Conservation (phyloP, 2,797 vertebrate genomes). For the Chiloscyllium punctatum region DNA sequence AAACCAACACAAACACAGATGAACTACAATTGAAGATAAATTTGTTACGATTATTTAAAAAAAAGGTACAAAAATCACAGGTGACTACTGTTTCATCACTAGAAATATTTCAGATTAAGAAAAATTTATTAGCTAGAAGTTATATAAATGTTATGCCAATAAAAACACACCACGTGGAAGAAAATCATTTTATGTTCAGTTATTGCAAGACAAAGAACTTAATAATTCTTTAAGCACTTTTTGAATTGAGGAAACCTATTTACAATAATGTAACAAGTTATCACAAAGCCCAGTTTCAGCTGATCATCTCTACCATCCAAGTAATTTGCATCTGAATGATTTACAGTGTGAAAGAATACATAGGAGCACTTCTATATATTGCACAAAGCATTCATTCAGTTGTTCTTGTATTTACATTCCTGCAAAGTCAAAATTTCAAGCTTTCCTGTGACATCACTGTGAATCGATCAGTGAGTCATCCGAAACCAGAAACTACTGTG, state of each 20-base stretch:
- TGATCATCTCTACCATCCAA: not conserved
- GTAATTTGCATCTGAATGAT: constrained; percentile 21
- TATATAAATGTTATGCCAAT: not conserved
- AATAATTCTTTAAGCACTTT: constrained; percentile 23
- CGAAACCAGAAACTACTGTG: not conserved
- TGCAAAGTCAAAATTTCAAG: constrained; percentile 17
- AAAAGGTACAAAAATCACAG: not conserved
- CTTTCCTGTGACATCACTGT: not conserved
- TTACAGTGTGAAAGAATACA: constrained; percentile 1
- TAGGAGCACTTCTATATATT: not conserved
- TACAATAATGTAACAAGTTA: constrained; percentile 52
- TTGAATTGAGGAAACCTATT: constrained; percentile 45
- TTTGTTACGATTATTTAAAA: not conserved
- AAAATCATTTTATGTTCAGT: constrained; percentile 23
- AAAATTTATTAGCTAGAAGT: not conserved
- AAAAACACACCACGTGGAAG: not conserved
- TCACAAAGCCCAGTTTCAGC: constrained; percentile 45
- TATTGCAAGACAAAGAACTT: not conserved
- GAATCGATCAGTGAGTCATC: not conserved
- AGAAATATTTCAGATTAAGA: not conserved
- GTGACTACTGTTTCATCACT: not conserved
- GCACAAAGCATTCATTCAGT: constrained; percentile 17
- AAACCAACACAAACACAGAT: not conserved
- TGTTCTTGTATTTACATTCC: constrained; percentile 34
- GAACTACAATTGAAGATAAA: not conserved